These are phyloP conservation scores for Maconellicoccus hirsutus DNA, from an alignment of 1,140 invertebrate species.

Conservation along the genomic window DNA sequence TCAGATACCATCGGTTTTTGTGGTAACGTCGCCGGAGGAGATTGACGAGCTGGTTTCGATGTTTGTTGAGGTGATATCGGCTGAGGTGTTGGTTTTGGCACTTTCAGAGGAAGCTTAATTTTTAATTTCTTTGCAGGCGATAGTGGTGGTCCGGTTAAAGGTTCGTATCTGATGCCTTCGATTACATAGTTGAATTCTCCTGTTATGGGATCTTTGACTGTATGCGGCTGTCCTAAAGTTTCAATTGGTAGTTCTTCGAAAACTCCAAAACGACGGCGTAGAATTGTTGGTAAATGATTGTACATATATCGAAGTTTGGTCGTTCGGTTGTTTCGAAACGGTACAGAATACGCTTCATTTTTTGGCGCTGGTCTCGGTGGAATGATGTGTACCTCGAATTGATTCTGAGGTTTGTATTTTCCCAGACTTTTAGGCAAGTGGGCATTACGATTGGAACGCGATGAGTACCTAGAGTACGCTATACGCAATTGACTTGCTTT, in stretches of 20 bases:
- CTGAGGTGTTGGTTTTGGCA: too few relatives aligned
- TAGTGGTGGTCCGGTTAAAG: neutral
- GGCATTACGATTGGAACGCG: neutral
- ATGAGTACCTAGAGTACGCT: neutral
- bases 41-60: neutral
- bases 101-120: too few relatives aligned
- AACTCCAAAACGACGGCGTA: neutral
- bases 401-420: neutral
- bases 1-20: neutral
- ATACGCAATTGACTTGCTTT: neutral
- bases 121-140: neutral
- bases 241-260: neutral
- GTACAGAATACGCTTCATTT: neutral
- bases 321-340: neutral
- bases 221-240: neutral
- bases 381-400: neutral
- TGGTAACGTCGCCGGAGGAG: neutral
- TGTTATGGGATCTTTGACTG: neutral
- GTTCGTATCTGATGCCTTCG: neutral
- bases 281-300: neutral
- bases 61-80: neutral
- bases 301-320: neutral
- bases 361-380: neutral
- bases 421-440: neutral
- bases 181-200: neutral